Base-by-base conservation (phyloP, 2,797 vertebrate genomes). In the Choloepus didactylus region DNA sequence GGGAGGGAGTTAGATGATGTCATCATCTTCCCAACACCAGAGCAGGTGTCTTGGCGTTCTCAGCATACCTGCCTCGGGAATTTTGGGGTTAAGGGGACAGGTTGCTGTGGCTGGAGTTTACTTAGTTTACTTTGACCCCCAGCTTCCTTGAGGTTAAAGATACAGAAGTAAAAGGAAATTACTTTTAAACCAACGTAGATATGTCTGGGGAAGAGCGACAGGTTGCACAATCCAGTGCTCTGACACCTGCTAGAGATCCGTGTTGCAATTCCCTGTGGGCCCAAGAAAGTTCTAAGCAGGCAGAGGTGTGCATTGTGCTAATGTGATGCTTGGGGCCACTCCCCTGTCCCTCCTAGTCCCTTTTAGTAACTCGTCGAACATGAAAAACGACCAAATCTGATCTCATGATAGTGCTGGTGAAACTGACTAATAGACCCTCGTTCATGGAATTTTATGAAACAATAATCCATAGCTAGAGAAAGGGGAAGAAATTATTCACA, bases 401-500 rank as follows among this genome's bases (percentile, higher is more conserved):
- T 72, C 94, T 80, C 3, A 1, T 95, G 96, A 79, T 66, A 29
- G 6, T 27, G 31, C 54, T 51, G 60, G 67, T 79, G 56, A 60
- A 51, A 70, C 66, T 96, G 84, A 97, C 87, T 93, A 91, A 93
- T 73, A 69, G 62, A 56, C 21, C 89, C 69, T 75, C 41, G 92
- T 95, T 35, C 54, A 12, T 19, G 9, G 64, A 31, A 44, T 77
- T 98, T 96, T 96, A 95, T 93, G 96, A 96, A 96, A 94, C 93
- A 89, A 70, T 97, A 97, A 97, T 97, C 95, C 89, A 92, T 97
- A 83, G 90, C 94, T 95, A 87, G 97, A 92, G 97, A 96, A 91
- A 97, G 94, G 72, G 76, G 93, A 96, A 97, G 97, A 38, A 66
- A 96, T 97, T 97, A 97, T 97, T 98, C 98, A 98, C 92, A 95